A percentile compares a stretch with the other conserved stretches of the same genome.
Evolutionary conservation across 2,888 invertebrate genomes (phyloP).

Genomic region (Lasiommata megera): DNA sequence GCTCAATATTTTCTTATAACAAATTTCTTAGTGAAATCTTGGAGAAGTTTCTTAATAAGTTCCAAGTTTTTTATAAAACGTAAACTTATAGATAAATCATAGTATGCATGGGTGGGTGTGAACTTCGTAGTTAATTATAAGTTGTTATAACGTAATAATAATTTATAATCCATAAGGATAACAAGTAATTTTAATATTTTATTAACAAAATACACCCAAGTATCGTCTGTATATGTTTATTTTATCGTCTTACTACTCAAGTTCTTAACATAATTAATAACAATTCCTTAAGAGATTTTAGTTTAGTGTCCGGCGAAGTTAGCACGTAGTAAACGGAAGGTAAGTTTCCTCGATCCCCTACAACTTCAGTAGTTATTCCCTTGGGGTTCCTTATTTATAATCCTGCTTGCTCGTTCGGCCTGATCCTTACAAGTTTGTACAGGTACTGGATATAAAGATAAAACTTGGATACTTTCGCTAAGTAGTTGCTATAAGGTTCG

Average conservation of each 20-base stretch:
- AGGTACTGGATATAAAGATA: conserved; percentile 16
- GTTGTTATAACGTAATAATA: too few relatives aligned
- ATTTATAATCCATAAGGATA: too few relatives aligned
- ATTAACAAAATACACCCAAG: too few relatives aligned
- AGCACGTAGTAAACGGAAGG: conserved; percentile 39
- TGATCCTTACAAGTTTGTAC: conserved; percentile 38
- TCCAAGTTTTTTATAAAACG: too few relatives aligned
- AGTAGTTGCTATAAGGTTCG: too few relatives aligned
- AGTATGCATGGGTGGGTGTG: too few relatives aligned
- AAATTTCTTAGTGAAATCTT: too few relatives aligned
- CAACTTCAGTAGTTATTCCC: conserved; percentile 36
- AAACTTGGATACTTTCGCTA: neutral
- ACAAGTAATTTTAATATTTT: too few relatives aligned
- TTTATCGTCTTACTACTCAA: neutral
- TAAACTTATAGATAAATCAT: too few relatives aligned
- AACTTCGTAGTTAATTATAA: too few relatives aligned
- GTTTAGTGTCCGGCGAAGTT: conserved; percentile 22
- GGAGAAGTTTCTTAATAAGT: too few relatives aligned
- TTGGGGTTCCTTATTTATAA: conserved; percentile 40
- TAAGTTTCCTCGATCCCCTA: conserved; percentile 35
- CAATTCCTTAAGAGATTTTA: conserved; percentile 4
- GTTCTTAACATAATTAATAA: conserved; percentile 1
- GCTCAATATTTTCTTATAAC: too few relatives aligned
- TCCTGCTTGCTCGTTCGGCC: conserved; percentile 30
- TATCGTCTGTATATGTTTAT: neutral